phyloP scores from a whole-genome alignment of 2,113 vertebrate genomes.

The Equus przewalskii region DNA sequence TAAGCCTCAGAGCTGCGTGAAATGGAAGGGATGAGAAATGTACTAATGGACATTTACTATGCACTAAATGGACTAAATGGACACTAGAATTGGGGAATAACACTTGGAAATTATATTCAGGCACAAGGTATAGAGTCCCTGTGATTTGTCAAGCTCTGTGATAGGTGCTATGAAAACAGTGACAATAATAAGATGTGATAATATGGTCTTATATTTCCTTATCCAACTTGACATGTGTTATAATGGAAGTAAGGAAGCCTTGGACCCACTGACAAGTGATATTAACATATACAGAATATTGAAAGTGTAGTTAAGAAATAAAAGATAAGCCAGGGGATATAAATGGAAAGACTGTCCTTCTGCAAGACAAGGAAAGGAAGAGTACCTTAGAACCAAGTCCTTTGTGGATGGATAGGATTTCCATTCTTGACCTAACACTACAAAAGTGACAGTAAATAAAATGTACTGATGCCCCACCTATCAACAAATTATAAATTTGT shows the following conservation, averaged over 20 bases:
- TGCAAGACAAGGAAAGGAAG: not conserved
- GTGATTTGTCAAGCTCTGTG: not conserved
- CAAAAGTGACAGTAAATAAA: not conserved
- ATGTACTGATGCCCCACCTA: not conserved
- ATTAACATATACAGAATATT: not conserved
- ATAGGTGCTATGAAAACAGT: not conserved
- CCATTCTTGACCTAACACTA: not conserved
- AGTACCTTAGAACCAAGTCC: not conserved
- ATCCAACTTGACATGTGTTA: not conserved
- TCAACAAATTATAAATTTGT: not conserved
- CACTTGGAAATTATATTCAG: not conserved
- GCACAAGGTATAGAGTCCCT: not conserved
- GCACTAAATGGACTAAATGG: too few species aligned
- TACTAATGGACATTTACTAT: not conserved
- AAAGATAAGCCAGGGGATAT: not conserved
- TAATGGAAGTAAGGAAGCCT: not conserved
- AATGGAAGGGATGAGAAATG: not conserved
- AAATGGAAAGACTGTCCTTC: not conserved
- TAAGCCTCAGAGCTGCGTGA: not conserved
- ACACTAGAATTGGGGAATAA: not conserved
- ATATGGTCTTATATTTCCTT: not conserved
- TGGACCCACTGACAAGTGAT: not conserved
- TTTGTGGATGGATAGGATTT: not conserved
- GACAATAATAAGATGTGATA: not conserved
- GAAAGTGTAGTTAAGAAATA: constrained; percentile 5